A percentile compares a stretch with the other conserved stretches of the same genome.
Evolutionary conservation across 2,113 vertebrate species (phyloP).

Genomic region (Eudorcas thomsonii): DNA sequence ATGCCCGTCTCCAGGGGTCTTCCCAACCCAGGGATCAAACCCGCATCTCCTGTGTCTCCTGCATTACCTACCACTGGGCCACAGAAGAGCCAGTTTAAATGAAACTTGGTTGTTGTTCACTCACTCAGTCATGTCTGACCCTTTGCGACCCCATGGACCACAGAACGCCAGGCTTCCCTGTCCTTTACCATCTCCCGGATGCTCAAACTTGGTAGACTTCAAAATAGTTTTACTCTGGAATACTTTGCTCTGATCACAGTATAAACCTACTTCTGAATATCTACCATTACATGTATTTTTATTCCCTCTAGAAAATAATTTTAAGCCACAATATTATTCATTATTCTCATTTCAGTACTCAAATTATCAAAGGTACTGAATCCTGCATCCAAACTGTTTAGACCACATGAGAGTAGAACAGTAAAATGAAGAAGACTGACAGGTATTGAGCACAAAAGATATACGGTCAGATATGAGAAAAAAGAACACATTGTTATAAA

Average conservation of each 20-base stretch:
- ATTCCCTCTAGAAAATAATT: conserved; percentile 2
- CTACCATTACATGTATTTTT: not conserved
- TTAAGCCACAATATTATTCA: not conserved
- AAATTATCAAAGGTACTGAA: conserved; percentile 20
- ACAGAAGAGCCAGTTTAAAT: not conserved
- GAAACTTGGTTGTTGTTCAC: not conserved
- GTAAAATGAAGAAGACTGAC: not conserved
- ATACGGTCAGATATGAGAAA: not conserved
- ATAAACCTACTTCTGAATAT: not conserved
- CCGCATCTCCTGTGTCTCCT: not conserved
- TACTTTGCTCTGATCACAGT: not conserved
- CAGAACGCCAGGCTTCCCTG: not conserved
- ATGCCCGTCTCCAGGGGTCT: not conserved
- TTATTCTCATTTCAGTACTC: not conserved
- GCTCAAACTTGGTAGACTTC: not conserved
- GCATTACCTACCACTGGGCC: not conserved
- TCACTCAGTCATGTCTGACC: not conserved
- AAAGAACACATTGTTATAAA: not conserved
- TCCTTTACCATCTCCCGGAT: not conserved
- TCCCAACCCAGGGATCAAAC: not conserved
- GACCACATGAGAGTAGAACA: not conserved
- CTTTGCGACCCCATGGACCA: not conserved
- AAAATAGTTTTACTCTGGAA: not conserved
- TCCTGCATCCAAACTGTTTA: not conserved
- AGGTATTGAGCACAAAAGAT: not conserved